Conservation (phyloP, 1,140 invertebrate genomes). For the Bombyx mandarina region DNA sequence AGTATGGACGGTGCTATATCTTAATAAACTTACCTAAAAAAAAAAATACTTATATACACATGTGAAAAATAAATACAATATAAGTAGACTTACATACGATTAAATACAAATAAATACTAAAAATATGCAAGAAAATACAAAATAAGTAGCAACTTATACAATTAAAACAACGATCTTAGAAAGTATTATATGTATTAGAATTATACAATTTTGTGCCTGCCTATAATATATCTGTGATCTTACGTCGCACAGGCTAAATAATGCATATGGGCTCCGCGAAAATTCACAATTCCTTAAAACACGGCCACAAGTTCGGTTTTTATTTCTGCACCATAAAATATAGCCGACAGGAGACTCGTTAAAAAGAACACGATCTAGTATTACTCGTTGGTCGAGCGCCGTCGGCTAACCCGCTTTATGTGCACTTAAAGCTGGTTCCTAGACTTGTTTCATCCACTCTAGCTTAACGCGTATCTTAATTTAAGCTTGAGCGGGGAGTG, state of each 20-base stretch:
- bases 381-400: conserved; percentile 39
- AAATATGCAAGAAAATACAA: too few relatives aligned
- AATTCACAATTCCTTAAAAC: conserved; percentile 12
- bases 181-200: not conserved
- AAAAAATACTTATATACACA: too few relatives aligned
- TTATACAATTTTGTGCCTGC: not conserved
- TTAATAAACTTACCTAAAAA: not conserved
- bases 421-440: conserved; percentile 50
- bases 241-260: not conserved
- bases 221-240: not conserved
- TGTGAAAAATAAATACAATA: too few relatives aligned
- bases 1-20: too few relatives aligned
- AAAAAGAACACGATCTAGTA: conserved; percentile 55
- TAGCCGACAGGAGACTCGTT: conserved; percentile 36
- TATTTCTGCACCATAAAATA: conserved; percentile 45
- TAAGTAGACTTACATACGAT: too few relatives aligned
- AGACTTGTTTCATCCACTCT: conserved; percentile 52
- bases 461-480: conserved; percentile 53
- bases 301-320: conserved; percentile 30
- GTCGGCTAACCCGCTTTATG: conserved; percentile 50
- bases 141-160: too few relatives aligned
- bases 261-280: not conserved
- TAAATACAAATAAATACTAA: too few relatives aligned
- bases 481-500: conserved; percentile 40
- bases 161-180: too few relatives aligned